These are phyloP conservation scores for Caenorhabditis latens DNA, from an alignment of 1,140 invertebrate genomes.

Conservation along the genomic window DNA sequence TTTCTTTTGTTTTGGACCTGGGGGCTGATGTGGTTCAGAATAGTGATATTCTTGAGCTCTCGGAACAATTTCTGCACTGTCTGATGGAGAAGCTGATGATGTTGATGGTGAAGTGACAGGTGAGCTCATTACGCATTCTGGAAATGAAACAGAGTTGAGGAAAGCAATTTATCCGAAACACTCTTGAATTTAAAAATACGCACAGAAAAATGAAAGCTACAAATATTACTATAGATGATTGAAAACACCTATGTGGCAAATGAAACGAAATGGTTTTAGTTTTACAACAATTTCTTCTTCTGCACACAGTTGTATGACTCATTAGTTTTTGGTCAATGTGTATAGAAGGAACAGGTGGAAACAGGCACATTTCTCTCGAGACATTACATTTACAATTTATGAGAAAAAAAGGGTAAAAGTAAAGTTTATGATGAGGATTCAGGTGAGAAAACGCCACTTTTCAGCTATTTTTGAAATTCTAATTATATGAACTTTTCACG, in stretches of 20 bases:
- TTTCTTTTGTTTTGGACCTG: conserved; percentile 69
- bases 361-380: neutral
- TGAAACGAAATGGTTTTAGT: neutral
- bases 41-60: neutral
- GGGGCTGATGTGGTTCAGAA: neutral
- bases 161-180: neutral
- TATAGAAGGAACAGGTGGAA: conserved; percentile 35
- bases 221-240: neutral
- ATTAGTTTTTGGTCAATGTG: conserved; percentile 6
- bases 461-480: too few relatives aligned
- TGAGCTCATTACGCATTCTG: conserved; percentile 26
- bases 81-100: neutral
- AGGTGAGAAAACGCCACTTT: too few relatives aligned
- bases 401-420: neutral
- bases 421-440: too few relatives aligned
- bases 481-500: too few relatives aligned
- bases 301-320: neutral
- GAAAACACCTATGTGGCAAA: neutral
- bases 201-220: neutral
- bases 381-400: neutral
- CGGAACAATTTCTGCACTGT: neutral
- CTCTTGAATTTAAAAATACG: neutral
- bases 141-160: neutral
- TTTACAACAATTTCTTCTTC: neutral
- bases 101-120: conserved; percentile 5